These are phyloP conservation scores for Protosalanx chinensis DNA, from an alignment of 2,797 vertebrate species.

Conservation along the genomic window DNA sequence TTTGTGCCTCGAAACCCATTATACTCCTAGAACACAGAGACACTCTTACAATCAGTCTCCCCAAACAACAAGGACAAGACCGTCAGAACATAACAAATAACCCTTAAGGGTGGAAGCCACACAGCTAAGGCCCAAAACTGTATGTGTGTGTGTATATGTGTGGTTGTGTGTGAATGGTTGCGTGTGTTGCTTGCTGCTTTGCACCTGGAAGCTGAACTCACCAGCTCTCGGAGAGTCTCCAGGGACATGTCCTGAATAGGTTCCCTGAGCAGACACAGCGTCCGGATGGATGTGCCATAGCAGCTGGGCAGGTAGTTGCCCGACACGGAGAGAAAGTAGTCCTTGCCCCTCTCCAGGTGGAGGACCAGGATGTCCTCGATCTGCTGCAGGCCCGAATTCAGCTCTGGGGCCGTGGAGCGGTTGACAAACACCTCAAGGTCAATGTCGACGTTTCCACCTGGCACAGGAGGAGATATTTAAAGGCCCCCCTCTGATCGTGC, in stretches of 20 bases:
- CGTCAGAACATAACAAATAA: neutral
- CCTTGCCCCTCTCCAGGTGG: constrained; percentile 89
- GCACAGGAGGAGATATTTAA: constrained; percentile 19
- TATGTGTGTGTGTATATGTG: neutral
- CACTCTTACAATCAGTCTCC: no score
- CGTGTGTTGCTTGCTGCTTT: neutral
- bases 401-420: constrained; percentile 81
- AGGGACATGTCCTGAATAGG: constrained; percentile 86
- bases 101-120: neutral
- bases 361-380: constrained; percentile 96
- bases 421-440: constrained; percentile 94
- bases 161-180: neutral
- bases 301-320: constrained; percentile 95
- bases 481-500: neutral
- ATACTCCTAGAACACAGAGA: no score
- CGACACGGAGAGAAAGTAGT: constrained; percentile 92
- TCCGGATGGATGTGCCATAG: constrained; percentile 85
- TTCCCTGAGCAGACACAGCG: constrained; percentile 83
- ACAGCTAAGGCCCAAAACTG: neutral
- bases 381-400: constrained; percentile 85
- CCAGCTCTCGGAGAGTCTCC: constrained; percentile 76
- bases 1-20: no score
- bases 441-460: constrained; percentile 81
- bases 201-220: constrained; percentile 60
- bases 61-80: no score